These are phyloP conservation scores for Callopanchax toddi DNA, from an alignment of 2,113 vertebrate genomes.

Conservation along the genomic window DNA sequence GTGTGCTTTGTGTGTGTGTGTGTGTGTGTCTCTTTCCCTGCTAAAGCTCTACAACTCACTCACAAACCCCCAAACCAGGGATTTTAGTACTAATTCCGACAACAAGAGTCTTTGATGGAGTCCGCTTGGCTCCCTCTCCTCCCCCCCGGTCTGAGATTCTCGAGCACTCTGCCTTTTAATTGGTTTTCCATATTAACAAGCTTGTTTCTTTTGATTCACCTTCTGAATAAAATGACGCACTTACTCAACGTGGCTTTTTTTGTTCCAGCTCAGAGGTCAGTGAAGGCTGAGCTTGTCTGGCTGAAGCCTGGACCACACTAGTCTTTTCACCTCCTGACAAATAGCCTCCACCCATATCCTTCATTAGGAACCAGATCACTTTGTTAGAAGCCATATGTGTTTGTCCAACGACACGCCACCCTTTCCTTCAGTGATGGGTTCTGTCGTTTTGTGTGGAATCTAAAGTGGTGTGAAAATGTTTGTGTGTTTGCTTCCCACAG, in stretches of 20 bases:
- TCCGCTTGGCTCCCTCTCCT: constrained; percentile 7
- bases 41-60: constrained; percentile 35
- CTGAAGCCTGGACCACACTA: constrained; percentile 56
- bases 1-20: constrained; percentile 1
- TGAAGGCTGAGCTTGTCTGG: constrained; percentile 59
- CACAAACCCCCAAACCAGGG: constrained; percentile 31
- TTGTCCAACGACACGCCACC: constrained; percentile 65
- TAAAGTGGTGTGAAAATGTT: constrained; percentile 34
- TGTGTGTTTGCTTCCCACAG: constrained; percentile 54
- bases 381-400: constrained; percentile 60
- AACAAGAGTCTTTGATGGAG: constrained; percentile 30
- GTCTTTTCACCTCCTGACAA: constrained; percentile 59
- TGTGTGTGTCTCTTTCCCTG: constrained; percentile 1
- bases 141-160: constrained; percentile 46
- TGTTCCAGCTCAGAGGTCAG: constrained; percentile 67
- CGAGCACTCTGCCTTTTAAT: constrained; percentile 73
- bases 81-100: constrained; percentile 34
- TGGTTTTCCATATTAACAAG: constrained; percentile 81
- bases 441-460: constrained; percentile 34
- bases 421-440: constrained; percentile 61
- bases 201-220: constrained; percentile 75
- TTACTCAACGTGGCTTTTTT: constrained; percentile 74
- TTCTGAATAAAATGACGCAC: constrained; percentile 72
- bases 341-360: constrained; percentile 48
- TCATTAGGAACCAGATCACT: constrained; percentile 45